Conservation (phyloP, 2,888 invertebrate species). For the Apocheima hispidaria region DNA sequence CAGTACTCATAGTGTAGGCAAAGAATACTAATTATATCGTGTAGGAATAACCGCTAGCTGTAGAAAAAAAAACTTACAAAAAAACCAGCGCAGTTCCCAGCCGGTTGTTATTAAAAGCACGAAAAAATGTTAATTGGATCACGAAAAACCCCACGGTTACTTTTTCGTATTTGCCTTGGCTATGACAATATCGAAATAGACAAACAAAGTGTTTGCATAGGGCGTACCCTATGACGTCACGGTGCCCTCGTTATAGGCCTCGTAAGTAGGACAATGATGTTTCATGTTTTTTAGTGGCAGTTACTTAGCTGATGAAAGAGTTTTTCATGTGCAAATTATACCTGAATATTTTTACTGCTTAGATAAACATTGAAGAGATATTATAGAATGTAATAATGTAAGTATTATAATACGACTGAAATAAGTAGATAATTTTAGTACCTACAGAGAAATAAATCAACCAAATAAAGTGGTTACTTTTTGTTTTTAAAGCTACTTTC, state of each 20-base stretch:
- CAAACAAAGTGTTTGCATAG: conserved; percentile 30
- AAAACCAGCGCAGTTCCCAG: no score
- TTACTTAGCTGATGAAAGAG: conserved; percentile 18
- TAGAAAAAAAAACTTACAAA: no score
- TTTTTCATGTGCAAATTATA: conserved; percentile 3
- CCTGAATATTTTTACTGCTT: neutral
- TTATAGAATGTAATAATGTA: no score
- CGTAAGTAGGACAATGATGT: conserved; percentile 27
- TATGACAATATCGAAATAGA: conserved; percentile 30
- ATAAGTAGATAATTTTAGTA: no score
- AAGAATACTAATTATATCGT: no score
- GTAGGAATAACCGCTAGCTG: no score
- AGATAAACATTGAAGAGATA: neutral
- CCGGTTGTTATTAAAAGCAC: neutral
- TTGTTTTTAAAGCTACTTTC: no score
- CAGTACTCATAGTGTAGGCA: no score
- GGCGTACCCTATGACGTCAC: conserved; percentile 41
- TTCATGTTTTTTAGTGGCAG: conserved; percentile 28
- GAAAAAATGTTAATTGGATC: conserved; percentile 1
- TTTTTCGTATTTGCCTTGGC: conserved; percentile 30
- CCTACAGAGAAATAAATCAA: no score
- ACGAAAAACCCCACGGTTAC: conserved; percentile 1
- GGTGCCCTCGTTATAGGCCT: conserved; percentile 39
- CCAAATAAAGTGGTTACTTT: no score
- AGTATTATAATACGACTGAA: no score